Evolutionary conservation across 2,888 invertebrate genomes (phyloP).

Genomic region (Netelia inedita): DNA sequence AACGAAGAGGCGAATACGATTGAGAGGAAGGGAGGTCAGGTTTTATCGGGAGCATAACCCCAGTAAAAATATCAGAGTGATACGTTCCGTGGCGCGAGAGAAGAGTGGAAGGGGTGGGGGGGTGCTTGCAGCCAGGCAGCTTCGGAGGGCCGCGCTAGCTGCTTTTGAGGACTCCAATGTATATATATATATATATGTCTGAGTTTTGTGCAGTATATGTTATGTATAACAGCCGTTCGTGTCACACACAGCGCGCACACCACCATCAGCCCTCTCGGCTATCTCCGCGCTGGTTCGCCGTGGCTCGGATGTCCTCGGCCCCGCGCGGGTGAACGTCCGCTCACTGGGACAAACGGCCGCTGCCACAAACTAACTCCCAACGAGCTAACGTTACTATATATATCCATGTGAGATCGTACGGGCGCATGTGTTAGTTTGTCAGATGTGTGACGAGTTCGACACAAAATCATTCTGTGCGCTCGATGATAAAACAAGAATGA

Average conservation of each 20-base stretch:
- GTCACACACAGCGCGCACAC: conserved; percentile 19
- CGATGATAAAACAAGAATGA: conserved; percentile 12
- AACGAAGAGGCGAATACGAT: conserved; percentile 37
- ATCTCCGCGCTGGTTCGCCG: conserved; percentile 74
- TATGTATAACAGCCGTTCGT: conserved; percentile 37
- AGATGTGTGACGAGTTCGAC: conserved; percentile 68
- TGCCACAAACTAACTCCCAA: conserved; percentile 71
- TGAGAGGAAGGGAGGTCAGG: conserved; percentile 65
- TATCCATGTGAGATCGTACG: background rate
- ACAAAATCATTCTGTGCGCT: conserved; percentile 58
- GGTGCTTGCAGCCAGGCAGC: conserved; percentile 59
- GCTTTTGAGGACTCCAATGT: conserved; percentile 67
- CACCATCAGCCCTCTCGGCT: conserved; percentile 66
- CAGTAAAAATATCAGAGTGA: conserved; percentile 70
- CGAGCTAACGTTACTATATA: conserved; percentile 37
- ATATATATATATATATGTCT: conserved; percentile 35
- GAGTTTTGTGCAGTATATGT: background rate
- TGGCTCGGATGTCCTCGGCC: conserved; percentile 81
- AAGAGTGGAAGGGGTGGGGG: background rate
- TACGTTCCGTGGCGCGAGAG: conserved; percentile 46
- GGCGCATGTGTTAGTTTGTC: conserved; percentile 8
- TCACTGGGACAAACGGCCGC: conserved; percentile 83
- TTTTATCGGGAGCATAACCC: conserved; percentile 69
- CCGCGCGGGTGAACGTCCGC: conserved; percentile 83
- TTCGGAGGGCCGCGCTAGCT: conserved; percentile 64